Evolutionary conservation across 1,140 invertebrate species (phyloP).

Genomic region (Mercenaria mercenaria): DNA sequence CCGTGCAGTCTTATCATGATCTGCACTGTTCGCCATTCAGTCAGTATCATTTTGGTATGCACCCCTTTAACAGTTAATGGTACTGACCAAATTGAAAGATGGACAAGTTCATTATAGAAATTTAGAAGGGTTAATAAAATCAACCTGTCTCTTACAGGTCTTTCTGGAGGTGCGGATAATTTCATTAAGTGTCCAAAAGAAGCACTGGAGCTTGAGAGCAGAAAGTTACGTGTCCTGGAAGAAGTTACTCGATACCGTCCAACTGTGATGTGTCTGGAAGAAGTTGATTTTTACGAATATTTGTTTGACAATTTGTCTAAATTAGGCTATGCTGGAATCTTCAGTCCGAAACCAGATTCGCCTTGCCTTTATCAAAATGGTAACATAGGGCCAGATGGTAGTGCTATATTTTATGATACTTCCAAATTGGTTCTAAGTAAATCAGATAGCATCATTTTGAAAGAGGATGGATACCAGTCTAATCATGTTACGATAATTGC

Average conservation of each 20-base stretch:
- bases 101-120: too few species aligned
- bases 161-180: constrained; percentile 91
- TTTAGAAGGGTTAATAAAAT: too few species aligned
- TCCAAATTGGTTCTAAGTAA: constrained; percentile 89
- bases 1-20: too few species aligned
- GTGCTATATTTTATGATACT: constrained; percentile 91
- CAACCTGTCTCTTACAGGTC: constrained; percentile 88
- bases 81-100: too few species aligned
- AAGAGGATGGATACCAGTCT: constrained; percentile 91
- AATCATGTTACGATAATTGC: constrained; percentile 90
- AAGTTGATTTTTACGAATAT: constrained; percentile 93
- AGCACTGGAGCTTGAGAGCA: constrained; percentile 90
- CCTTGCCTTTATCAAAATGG: constrained; percentile 90
- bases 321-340: constrained; percentile 91
- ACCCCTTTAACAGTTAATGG: too few species aligned
- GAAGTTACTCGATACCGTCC: constrained; percentile 91
- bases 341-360: constrained; percentile 93
- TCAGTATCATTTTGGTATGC: too few species aligned
- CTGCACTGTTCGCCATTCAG: too few species aligned
- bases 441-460: constrained; percentile 89
- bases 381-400: constrained; percentile 93
- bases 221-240: constrained; percentile 90
- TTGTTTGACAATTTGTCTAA: constrained; percentile 88
- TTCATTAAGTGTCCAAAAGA: constrained; percentile 91
- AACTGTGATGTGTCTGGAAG: constrained; percentile 92